phyloP scores from a whole-genome alignment of 2,888 invertebrate species.

The Lasioglossum marginatum region DNA sequence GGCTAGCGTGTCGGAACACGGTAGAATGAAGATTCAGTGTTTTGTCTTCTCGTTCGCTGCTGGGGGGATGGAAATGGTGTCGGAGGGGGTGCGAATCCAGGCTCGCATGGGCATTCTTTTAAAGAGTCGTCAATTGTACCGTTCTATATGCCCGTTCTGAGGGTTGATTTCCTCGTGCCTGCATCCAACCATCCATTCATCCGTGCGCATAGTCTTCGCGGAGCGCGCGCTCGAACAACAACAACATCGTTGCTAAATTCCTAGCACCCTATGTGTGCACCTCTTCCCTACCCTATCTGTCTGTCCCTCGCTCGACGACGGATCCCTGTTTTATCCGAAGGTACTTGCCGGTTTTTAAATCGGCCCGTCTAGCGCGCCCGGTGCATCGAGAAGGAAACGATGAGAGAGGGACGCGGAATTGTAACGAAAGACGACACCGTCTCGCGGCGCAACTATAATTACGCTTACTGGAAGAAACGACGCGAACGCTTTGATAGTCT shows the following conservation, averaged over 20 bases:
- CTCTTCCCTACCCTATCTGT: neutral
- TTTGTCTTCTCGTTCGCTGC: conserved; percentile 78
- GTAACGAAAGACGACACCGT: conserved; percentile 56
- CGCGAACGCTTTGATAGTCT: conserved; percentile 60
- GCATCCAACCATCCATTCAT: conserved; percentile 74
- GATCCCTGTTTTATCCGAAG: conserved; percentile 54
- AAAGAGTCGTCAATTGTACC: conserved; percentile 83
- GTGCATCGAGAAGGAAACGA: conserved; percentile 70
- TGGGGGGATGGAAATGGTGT: conserved; percentile 65
- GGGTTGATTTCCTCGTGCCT: conserved; percentile 78
- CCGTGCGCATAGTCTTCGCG: conserved; percentile 59
- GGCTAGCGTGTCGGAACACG: conserved; percentile 77
- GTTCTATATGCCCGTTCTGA: conserved; percentile 79
- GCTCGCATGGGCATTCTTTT: conserved; percentile 81
- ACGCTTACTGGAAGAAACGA: conserved; percentile 60
- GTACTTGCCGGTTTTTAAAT: conserved; percentile 69
- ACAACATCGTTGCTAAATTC: conserved; percentile 76
- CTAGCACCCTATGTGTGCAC: conserved; percentile 30
- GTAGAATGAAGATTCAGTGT: conserved; percentile 83
- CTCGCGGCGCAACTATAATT: conserved; percentile 65
- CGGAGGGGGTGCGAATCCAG: conserved; percentile 75
- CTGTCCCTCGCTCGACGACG: neutral
- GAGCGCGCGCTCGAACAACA: conserved; percentile 73
- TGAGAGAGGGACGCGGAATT: conserved; percentile 65
- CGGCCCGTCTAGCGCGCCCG: conserved; percentile 40